Evolutionary conservation across 2,888 invertebrate genomes (phyloP).

Genomic region (Elmis aenea): DNA sequence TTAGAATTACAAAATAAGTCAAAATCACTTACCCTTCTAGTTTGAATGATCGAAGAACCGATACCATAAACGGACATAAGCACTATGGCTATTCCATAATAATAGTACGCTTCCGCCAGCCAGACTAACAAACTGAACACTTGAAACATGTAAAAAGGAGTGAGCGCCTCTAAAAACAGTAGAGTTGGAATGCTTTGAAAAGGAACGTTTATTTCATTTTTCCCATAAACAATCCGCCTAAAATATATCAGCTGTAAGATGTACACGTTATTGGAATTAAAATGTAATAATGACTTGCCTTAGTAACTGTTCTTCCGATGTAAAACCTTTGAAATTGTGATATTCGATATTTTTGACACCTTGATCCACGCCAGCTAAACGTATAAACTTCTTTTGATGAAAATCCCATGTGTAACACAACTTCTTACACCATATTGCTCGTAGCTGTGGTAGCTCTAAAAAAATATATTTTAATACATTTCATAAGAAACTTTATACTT

Average conservation of each 20-base stretch:
- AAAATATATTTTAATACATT: constrained; percentile 12
- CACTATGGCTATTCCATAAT: constrained; percentile 82
- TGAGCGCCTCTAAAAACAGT: constrained; percentile 77
- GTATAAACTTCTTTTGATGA: constrained; percentile 59
- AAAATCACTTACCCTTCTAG: constrained; percentile 60
- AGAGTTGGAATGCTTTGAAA: constrained; percentile 68
- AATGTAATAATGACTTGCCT: constrained; percentile 48
- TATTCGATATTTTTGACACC: constrained; percentile 59
- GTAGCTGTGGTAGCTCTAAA: constrained; percentile 43
- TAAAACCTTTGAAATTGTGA: constrained; percentile 58
- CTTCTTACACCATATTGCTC: constrained; percentile 77
- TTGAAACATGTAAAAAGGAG: constrained; percentile 96
- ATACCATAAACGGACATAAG: constrained; percentile 80
- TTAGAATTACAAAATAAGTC: no score
- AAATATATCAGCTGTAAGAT: constrained; percentile 18
- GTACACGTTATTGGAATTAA: not conserved
- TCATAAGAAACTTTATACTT: not conserved
- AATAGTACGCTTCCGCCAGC: constrained; percentile 82
- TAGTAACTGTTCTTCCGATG: constrained; percentile 54
- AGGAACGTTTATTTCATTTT: constrained; percentile 79
- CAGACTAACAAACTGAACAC: constrained; percentile 84
- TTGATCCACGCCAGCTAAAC: constrained; percentile 69
- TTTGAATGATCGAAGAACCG: constrained; percentile 76
- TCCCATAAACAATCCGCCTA: constrained; percentile 75
- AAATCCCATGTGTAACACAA: constrained; percentile 78